These are phyloP conservation scores for Eublepharis macularius DNA, from an alignment of 2,113 vertebrate species.

Conservation along the genomic window DNA sequence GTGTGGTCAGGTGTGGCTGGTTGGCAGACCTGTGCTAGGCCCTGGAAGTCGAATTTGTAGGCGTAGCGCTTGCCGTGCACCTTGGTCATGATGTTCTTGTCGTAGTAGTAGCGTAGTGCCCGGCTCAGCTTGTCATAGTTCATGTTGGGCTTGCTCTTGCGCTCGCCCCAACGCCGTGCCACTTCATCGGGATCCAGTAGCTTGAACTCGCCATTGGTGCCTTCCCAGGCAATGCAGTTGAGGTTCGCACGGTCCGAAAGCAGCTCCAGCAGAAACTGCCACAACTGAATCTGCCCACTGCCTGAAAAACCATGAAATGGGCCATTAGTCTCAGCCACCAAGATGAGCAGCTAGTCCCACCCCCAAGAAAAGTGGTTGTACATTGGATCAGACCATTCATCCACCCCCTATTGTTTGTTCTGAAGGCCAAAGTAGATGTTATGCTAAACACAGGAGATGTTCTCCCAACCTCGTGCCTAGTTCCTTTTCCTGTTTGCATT, in stretches of 20 bases:
- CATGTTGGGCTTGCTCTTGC: slow-evolving; percentile 99
- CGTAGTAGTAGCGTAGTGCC: slow-evolving; percentile 97
- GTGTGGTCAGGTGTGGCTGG: slow-evolving; percentile 87
- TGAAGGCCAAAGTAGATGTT: too few relatives aligned
- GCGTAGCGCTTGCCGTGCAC: slow-evolving; percentile 97
- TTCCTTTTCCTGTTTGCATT: too few relatives aligned
- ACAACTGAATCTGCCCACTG: slow-evolving; percentile 98
- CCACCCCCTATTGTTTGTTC: too few relatives aligned
- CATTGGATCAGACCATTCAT: background rate
- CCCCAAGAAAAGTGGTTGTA: too few relatives aligned
- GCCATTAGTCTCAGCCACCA: slow-evolving; percentile 20
- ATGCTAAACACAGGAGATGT: too few relatives aligned
- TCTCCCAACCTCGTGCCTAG: too few relatives aligned
- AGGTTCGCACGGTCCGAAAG: slow-evolving; percentile 91
- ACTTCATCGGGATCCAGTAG: slow-evolving; percentile 97
- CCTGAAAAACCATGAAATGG: slow-evolving; percentile 69
- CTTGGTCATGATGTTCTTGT: slow-evolving; percentile 99
- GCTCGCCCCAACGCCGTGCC: slow-evolving; percentile 93
- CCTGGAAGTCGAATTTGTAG: slow-evolving; percentile 98
- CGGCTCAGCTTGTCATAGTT: slow-evolving; percentile 99
- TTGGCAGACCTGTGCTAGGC: slow-evolving; percentile 95
- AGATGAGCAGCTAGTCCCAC: accelerated
- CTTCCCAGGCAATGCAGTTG: slow-evolving; percentile 96
- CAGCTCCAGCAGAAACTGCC: slow-evolving; percentile 97
- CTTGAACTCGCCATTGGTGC: slow-evolving; percentile 96